phyloP scores from a whole-genome alignment of 2,113 vertebrate genomes.

The Pseudorasbora parva region DNA sequence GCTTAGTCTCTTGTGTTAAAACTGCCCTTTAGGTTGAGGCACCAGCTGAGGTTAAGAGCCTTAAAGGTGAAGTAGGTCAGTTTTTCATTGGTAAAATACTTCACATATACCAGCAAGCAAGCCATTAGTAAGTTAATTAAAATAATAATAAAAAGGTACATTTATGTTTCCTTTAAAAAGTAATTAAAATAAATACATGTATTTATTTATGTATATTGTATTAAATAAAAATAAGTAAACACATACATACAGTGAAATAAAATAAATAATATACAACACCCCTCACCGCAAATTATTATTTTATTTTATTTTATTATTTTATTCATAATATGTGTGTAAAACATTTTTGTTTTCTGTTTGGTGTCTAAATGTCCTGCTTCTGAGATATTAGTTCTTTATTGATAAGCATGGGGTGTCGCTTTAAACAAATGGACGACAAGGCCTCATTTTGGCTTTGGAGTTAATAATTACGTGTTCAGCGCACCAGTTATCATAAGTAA shows the following conservation, averaged over 20 bases:
- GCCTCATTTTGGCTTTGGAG: not conserved
- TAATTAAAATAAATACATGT: too few relatives aligned
- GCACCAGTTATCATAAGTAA: conserved; percentile 26
- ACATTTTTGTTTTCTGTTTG: not conserved
- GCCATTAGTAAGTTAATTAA: not conserved
- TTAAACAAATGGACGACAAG: conserved; percentile 1
- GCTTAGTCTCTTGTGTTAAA: conserved; percentile 29
- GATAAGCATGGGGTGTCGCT: conserved; percentile 11
- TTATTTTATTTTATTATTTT: not conserved
- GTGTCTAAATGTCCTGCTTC: not conserved
- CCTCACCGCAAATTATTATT: too few relatives aligned
- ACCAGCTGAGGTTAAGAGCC: conserved; percentile 1
- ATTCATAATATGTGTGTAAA: not conserved
- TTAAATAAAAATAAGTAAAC: too few relatives aligned
- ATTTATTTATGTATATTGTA: too few relatives aligned
- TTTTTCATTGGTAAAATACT: not conserved
- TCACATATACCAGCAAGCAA: not conserved
- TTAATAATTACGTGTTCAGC: conserved; percentile 41
- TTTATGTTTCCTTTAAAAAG: not conserved
- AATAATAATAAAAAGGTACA: not conserved
- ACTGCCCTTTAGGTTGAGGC: conserved; percentile 1
- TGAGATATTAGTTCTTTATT: not conserved
- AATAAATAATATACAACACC: too few relatives aligned
- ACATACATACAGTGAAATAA: too few relatives aligned
- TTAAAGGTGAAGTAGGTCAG: conserved; percentile 6